phyloP scores from a whole-genome alignment of 2,888 invertebrate species.

The Cotesia congregata region DNA sequence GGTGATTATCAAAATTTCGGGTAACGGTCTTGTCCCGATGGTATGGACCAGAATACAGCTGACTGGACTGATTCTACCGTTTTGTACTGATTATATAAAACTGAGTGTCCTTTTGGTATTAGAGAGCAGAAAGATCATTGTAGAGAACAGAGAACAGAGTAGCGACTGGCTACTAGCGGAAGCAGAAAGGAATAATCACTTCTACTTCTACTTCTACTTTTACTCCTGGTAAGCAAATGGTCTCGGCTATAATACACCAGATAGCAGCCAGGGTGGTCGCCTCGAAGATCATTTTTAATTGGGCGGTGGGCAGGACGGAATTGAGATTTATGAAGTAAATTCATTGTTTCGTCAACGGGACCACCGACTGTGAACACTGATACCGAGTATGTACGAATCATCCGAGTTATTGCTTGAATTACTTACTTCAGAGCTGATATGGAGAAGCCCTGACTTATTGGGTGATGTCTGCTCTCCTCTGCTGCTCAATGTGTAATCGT shows the following conservation, averaged over 20 bases:
- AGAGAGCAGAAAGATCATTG: conserved; percentile 4
- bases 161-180: background rate
- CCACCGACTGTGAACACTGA: conserved; percentile 55
- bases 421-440: background rate
- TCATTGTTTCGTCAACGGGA: conserved; percentile 66
- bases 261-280: conserved; percentile 56
- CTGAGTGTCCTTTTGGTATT: conserved; percentile 16
- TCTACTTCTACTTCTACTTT: background rate
- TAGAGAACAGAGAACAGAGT: background rate
- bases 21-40: conserved; percentile 20
- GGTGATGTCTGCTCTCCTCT: too few species aligned
- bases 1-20: background rate
- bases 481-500: too few species aligned
- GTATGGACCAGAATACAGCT: background rate
- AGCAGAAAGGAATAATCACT: conserved; percentile 31
- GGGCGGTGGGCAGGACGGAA: conserved; percentile 64
- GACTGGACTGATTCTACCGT: too few species aligned
- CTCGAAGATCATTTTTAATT: conserved; percentile 67
- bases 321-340: conserved; percentile 71
- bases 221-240: conserved; percentile 31
- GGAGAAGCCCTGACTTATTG: too few species aligned
- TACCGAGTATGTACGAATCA: too few species aligned
- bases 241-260: conserved; percentile 31
- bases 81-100: conserved; percentile 10
- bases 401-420: background rate